Evolutionary conservation across 2,113 vertebrate species (phyloP), one percentile per base, ranked within the genome.

Genomic region (Gallinago jamesoni): DNA sequence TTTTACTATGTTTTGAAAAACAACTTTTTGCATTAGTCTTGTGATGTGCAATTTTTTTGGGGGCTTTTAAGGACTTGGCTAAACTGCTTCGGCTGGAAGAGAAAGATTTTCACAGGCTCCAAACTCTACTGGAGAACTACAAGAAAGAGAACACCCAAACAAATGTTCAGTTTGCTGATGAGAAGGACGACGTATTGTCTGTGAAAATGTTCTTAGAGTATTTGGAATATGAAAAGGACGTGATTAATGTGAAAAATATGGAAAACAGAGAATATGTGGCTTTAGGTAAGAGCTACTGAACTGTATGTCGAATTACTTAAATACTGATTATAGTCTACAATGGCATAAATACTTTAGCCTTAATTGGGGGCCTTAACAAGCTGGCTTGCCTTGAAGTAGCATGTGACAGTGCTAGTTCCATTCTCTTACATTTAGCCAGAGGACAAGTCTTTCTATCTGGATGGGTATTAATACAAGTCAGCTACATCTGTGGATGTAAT

Each of bases 121-220:
- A 97, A 72, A 94, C 97, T 8, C 97, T 98, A 31, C 81, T 99
- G 73, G 98, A 98, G 76, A 98, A 98, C 53, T 99, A 99, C 59
- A 97, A 97, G 35, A 98, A 98, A 86, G 97, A 98, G 83, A 98
- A 96, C 79, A 93, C 97, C 7, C 98, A 98, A 84, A 97, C 97
- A 31, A 76, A 97, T 8, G 98, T 98, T 52, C 98, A 98, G 37
- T 98, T 99, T 87, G 98, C 98, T 56, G 98, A 99, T 89, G 98
- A 98, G 89, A 97, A 98, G 7, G 98, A 97, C 66, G 95, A 93
- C 0, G 47, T 93, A 5, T 60, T 99, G 56, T 98, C 98, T 14
- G 98, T 98, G 47, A 98, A 98, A 94, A 97, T 92, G 23, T 99
- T 99, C 79, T 98, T 99, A 52, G 99, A 99, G 3, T 98, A 99